Evolutionary conservation across 2,113 vertebrate species (phyloP).

Genomic region (Macroglossus sobrinus): DNA sequence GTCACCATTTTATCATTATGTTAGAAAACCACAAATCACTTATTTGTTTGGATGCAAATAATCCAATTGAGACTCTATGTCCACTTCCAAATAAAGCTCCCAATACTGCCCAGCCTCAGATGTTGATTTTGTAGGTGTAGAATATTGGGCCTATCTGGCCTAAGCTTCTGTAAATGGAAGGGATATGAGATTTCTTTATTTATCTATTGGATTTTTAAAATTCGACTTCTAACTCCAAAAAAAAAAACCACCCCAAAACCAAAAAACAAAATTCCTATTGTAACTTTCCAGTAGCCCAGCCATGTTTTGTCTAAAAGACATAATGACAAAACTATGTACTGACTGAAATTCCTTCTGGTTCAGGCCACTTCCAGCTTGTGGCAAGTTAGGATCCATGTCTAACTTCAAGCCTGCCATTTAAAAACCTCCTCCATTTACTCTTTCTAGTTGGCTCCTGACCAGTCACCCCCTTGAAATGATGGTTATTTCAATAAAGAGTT

Average conservation of each 20-base stretch:
- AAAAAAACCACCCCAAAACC: not conserved
- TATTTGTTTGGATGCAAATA: not conserved
- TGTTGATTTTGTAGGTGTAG: not conserved
- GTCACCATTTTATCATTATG: not conserved
- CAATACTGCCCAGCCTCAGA: fast-evolving
- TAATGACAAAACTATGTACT: not conserved
- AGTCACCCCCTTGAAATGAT: not conserved
- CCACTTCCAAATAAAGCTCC: not conserved
- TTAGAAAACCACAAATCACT: not conserved
- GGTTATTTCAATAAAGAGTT: conserved; percentile 60
- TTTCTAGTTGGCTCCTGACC: not conserved
- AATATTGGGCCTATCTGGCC: not conserved
- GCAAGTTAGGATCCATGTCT: not conserved
- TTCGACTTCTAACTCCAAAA: not conserved
- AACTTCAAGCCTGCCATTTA: not conserved
- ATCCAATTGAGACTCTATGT: not conserved
- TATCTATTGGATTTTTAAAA: conserved; percentile 2
- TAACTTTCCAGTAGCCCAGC: not conserved
- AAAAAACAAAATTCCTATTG: not conserved
- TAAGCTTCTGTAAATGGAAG: not conserved
- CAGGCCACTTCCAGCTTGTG: conserved; percentile 56
- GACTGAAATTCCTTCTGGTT: conserved; percentile 59
- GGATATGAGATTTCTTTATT: fast-evolving
- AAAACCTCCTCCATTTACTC: not conserved
- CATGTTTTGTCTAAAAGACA: conserved; percentile 8